Base-by-base conservation (phyloP, 2,797 vertebrate genomes). In the Ceryle rudis region DNA sequence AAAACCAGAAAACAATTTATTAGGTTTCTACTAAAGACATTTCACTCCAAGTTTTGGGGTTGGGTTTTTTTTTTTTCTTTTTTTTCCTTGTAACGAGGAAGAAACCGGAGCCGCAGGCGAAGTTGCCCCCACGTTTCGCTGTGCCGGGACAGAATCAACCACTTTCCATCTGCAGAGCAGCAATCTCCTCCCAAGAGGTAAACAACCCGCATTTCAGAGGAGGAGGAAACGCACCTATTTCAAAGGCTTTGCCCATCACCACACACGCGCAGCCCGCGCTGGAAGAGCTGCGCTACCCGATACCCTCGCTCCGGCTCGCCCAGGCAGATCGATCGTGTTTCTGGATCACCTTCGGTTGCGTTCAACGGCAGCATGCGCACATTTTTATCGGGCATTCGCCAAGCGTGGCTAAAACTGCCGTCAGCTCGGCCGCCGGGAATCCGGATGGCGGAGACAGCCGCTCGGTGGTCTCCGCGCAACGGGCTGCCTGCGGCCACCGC, bases 311-410 rank as follows among this genome's bases (percentile, higher is more conserved):
- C 31, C 46, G 28, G 46, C 41, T 37, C 21, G 4, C 35, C 42
- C 52, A 1, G 15, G 9, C 16, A 14, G 25, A 16, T 2, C 7
- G 4, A 16, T 2, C 8, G 3, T 3, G 62, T 8, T 35, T 25
- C 39, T 19, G 29, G 39, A 3, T 3, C 3, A 49, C 31, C 62
- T 5, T 2, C 1, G 26, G 4, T 0, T 6, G 54, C 47, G 26
- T 2, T 19, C 4, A 22, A 6, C 29, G 4, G 0, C 0, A 2
- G 11, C 9, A 4, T 0, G 7, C 23, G 0, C 0, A 0, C 28
- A 0, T 22, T 26, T 11, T 9, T 10, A 23, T 1, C 18, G 4
- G 23, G 11, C 5, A 28, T 0, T 2, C 16, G 6, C 25, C 54
- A 15, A 52, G 35, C 51, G 6, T 47, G 20, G 58, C 7, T 3